Evolutionary conservation across 23 tunicate genomes (phyloP).

Genomic region (Corella eumyota): DNA sequence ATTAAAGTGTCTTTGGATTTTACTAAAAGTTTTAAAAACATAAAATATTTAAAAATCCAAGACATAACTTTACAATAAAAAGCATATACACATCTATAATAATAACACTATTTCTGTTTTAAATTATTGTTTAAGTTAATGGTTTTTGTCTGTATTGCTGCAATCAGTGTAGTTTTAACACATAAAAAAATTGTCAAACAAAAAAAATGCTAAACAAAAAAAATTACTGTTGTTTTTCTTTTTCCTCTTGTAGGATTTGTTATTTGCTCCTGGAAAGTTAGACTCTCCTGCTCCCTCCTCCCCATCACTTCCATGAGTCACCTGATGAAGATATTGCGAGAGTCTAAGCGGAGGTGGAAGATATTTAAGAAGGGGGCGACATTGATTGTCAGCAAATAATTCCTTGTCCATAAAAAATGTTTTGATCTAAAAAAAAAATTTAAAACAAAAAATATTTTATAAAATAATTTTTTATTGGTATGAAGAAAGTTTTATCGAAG

Average conservation of each 20-base stretch:
- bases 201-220: too few relatives aligned
- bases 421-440: constrained; percentile 34
- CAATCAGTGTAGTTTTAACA: too few relatives aligned
- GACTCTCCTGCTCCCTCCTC: constrained; percentile 12
- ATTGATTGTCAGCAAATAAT: constrained; percentile 57
- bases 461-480: not conserved
- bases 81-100: not conserved
- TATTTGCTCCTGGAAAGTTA: not conserved
- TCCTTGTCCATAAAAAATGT: constrained; percentile 58
- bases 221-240: constrained; percentile 10
- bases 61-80: not conserved
- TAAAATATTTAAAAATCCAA: too few relatives aligned
- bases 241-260: constrained; percentile 19
- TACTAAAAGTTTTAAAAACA: constrained; percentile 4
- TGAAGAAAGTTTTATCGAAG: too few relatives aligned
- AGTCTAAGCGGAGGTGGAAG: constrained; percentile 56
- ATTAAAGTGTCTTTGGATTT: constrained; percentile 6
- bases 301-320: constrained; percentile 4
- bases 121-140: too few relatives aligned
- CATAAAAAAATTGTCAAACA: too few relatives aligned
- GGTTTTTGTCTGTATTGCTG: too few relatives aligned
- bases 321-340: constrained; percentile 24
- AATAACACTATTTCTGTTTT: not conserved
- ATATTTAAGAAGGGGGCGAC: constrained; percentile 59
- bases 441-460: too few relatives aligned